phyloP scores from a whole-genome alignment of 53 echinoderm and acorn worm genomes.

The Temnopleurus reevesii region DNA sequence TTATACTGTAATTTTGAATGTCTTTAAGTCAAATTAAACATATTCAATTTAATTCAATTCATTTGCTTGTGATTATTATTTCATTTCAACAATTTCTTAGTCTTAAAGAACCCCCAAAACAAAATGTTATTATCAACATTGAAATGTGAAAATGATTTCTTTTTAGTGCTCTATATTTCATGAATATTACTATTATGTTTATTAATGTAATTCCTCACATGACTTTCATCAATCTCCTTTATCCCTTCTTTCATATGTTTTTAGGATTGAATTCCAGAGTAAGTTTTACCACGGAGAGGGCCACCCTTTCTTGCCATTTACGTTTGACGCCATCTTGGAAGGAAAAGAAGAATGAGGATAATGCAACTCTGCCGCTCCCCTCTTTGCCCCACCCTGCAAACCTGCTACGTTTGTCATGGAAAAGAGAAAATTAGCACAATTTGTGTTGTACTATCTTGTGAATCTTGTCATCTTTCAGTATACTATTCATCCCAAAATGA shows the following conservation, averaged over 20 bases:
- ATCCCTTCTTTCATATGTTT: background rate
- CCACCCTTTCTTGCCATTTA: constrained; percentile 80
- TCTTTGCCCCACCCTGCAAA: background rate
- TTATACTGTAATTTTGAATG: too few species aligned
- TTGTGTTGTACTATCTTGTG: background rate
- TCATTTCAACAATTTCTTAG: too few species aligned
- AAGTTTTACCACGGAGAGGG: constrained; percentile 98
- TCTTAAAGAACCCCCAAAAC: too few species aligned
- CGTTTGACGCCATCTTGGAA: constrained; percentile 77
- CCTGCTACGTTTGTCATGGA: background rate
- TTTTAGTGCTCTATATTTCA: too few species aligned
- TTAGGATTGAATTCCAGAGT: constrained; percentile 98
- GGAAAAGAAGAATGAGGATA: constrained; percentile 65
- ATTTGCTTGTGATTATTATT: too few species aligned
- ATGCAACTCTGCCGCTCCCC: background rate
- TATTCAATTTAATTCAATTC: too few species aligned
- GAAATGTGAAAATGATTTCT: too few species aligned
- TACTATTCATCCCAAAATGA: background rate
- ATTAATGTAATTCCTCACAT: too few species aligned
- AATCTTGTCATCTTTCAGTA: background rate
- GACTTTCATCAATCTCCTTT: background rate
- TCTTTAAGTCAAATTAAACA: too few species aligned
- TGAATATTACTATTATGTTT: too few species aligned
- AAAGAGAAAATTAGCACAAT: background rate
- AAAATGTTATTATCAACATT: too few species aligned